phyloP scores from a whole-genome alignment of 2,797 vertebrate species.

The Sebastes elongatus region DNA sequence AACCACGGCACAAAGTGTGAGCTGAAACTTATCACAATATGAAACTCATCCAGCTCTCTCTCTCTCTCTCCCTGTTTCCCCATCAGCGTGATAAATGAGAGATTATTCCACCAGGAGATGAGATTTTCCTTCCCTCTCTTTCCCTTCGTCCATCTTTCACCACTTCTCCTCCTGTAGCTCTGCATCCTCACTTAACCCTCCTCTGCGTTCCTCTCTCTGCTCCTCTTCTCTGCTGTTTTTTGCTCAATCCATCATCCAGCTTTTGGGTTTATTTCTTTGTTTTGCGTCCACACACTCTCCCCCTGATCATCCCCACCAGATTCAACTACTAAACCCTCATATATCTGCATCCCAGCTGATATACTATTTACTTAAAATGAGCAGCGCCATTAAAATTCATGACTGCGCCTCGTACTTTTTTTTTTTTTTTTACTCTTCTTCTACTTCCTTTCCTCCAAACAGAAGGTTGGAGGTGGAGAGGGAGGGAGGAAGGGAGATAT shows the following conservation, averaged over 20 bases:
- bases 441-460: conserved; percentile 32
- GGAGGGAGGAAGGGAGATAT: conserved; percentile 22
- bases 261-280: conserved; percentile 55
- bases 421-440: conserved; percentile 51
- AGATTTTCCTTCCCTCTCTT: conserved; percentile 71
- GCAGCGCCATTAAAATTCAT: conserved; percentile 80
- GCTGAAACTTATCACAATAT: conserved; percentile 39
- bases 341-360: conserved; percentile 65
- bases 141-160: conserved; percentile 53
- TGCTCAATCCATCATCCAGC: conserved; percentile 54
- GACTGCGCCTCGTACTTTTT: conserved; percentile 57
- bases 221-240: conserved; percentile 28
- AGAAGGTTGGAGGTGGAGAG: conserved; percentile 52
- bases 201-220: conserved; percentile 10
- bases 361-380: conserved; percentile 67
- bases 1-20: conserved; percentile 6
- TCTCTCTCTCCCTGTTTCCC: conserved; percentile 54
- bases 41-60: conserved; percentile 31
- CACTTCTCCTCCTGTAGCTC: conserved; percentile 35
- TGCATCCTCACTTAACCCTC: conserved; percentile 52
- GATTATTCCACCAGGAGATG: conserved; percentile 80
- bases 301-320: conserved; percentile 14
- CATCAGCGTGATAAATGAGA: conserved; percentile 82
- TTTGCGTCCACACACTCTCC: conserved; percentile 28
- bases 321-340: conserved; percentile 27